Conservation (phyloP, 2,113 vertebrate genomes). For the Rostratula benghalensis region DNA sequence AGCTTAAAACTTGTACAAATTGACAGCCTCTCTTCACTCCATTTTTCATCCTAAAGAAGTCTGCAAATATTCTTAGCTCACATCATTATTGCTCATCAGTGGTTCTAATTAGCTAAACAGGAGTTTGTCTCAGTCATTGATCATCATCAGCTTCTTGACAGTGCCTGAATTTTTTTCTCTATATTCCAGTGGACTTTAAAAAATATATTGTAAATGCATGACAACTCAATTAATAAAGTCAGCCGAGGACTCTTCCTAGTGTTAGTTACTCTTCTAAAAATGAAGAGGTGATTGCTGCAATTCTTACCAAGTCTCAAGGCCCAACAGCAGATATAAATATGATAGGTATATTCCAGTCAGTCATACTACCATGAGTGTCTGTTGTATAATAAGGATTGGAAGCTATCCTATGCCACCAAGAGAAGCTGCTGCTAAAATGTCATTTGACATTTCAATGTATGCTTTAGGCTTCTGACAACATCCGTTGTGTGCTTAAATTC, state of each 20-base stretch:
- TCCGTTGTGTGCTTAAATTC: not conserved
- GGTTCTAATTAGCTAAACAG: slow-evolving; percentile 86
- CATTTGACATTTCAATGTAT: not conserved
- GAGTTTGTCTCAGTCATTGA: slow-evolving; percentile 85
- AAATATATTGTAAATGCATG: slow-evolving; percentile 39
- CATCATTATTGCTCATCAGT: slow-evolving; percentile 87
- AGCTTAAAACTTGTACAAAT: slow-evolving; percentile 77
- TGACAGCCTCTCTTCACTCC: slow-evolving; percentile 82
- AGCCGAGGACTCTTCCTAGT: not conserved
- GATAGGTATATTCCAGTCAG: not conserved
- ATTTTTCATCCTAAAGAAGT: slow-evolving; percentile 88
- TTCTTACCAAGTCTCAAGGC: not conserved
- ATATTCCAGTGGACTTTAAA: slow-evolving; percentile 22
- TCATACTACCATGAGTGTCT: not conserved
- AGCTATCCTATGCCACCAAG: not conserved
- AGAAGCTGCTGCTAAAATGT: slow-evolving; percentile 54
- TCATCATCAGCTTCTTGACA: slow-evolving; percentile 85
- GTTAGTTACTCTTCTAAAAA: slow-evolving; percentile 6
- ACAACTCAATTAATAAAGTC: slow-evolving; percentile 33
- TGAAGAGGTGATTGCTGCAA: not conserved
- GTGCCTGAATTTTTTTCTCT: slow-evolving; percentile 58
- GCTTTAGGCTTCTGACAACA: not conserved
- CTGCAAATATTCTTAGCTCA: slow-evolving; percentile 81
- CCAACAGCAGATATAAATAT: not conserved
- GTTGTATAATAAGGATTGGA: not conserved